phyloP scores from a whole-genome alignment of 2,113 vertebrate genomes.

The Lepus americanus region DNA sequence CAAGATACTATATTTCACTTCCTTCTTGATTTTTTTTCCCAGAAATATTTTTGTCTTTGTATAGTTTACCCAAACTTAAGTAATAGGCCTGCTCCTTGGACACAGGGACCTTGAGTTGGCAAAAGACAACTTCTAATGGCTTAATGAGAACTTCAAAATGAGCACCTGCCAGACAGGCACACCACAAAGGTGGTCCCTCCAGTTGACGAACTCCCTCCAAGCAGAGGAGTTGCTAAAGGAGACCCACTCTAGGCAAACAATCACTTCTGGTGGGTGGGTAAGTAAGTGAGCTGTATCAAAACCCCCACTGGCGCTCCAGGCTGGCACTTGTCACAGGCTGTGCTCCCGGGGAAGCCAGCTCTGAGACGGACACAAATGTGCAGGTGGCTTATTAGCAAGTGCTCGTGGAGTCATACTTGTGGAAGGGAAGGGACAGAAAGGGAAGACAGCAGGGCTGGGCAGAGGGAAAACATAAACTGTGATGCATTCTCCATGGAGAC shows the following conservation, averaged over 20 bases:
- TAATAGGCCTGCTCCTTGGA: constrained; percentile 39
- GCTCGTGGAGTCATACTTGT: not conserved
- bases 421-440: not conserved
- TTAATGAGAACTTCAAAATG: constrained; percentile 4
- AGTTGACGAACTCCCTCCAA: not conserved
- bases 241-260: not conserved
- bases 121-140: constrained; percentile 46
- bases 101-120: constrained; percentile 37
- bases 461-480: not conserved
- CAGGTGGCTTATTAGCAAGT: not conserved
- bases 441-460: not conserved
- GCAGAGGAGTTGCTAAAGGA: not conserved
- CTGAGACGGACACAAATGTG: not conserved
- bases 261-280: not conserved
- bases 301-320: not conserved
- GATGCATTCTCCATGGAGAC: not conserved
- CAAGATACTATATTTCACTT: constrained; percentile 64
- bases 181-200: not conserved
- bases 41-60: constrained; percentile 78
- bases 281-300: not conserved
- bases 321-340: not conserved
- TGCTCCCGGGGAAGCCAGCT: not conserved
- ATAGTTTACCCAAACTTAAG: constrained; percentile 61
- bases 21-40: constrained; percentile 65
- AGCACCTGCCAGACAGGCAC: not conserved